A percentile compares a stretch with the other conserved stretches of the same genome.
phyloP scores from a whole-genome alignment of 1,140 invertebrate genomes.

The Geopemphigus sp. region DNA sequence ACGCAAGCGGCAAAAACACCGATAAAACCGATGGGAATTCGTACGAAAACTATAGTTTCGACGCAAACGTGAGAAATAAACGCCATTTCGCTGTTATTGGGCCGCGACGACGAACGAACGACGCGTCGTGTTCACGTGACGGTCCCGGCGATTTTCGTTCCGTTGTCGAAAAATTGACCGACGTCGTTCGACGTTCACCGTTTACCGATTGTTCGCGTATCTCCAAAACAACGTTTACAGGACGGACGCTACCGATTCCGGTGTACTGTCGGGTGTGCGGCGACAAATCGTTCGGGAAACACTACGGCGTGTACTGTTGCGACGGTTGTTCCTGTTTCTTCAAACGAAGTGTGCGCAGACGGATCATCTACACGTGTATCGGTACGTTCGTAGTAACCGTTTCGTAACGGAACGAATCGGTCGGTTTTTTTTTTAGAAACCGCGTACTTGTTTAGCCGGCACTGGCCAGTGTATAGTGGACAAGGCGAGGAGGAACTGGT shows the following conservation, averaged over 20 bases:
- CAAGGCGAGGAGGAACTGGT: constrained; percentile 83
- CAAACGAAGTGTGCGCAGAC: constrained; percentile 73
- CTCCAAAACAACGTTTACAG: constrained; percentile 55
- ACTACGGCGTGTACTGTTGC: constrained; percentile 83
- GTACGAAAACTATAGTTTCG: no score
- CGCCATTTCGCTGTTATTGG: no score
- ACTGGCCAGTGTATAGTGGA: constrained; percentile 75
- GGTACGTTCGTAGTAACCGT: constrained; percentile 59
- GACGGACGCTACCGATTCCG: constrained; percentile 66
- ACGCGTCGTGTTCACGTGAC: no score
- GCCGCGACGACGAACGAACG: no score
- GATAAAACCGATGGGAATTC: no score
- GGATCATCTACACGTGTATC: constrained; percentile 72
- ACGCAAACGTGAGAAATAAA: no score
- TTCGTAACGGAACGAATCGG: no score
- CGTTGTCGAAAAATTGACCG: no score
- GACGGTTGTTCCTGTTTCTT: constrained; percentile 90
- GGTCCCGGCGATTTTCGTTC: no score
- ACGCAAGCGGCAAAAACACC: no score
- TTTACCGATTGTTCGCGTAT: no score
- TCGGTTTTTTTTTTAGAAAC: not conserved
- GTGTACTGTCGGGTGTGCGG: constrained; percentile 76
- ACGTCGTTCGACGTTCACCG: no score
- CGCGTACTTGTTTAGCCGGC: constrained; percentile 60
- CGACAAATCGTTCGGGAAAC: constrained; percentile 81